Conservation (phyloP, 2,113 vertebrate species). For the Trichechus manatus region DNA sequence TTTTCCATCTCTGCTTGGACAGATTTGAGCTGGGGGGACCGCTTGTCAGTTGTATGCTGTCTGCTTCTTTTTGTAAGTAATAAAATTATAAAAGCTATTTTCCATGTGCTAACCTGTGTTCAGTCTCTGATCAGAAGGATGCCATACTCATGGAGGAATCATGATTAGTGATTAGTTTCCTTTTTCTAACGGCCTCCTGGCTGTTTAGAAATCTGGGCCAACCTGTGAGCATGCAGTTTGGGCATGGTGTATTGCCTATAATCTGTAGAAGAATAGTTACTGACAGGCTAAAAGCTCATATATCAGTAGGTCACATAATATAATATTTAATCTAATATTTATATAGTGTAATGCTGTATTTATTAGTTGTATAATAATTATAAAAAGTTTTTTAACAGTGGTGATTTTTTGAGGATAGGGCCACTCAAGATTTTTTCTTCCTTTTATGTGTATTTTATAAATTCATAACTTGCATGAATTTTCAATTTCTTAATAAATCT, state of each 20-base stretch:
- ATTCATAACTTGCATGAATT: neutral
- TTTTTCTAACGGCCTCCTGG: neutral
- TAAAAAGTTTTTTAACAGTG: neutral
- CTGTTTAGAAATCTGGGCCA: neutral
- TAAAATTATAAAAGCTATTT: neutral
- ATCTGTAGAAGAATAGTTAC: neutral
- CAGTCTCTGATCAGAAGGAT: neutral
- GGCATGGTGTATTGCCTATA: neutral
- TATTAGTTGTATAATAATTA: neutral
- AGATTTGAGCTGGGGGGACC: neutral
- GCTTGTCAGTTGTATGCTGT: neutral
- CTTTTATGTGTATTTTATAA: constrained; percentile 49
- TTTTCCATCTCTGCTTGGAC: neutral
- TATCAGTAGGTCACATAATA: neutral
- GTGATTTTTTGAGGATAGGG: neutral
- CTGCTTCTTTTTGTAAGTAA: neutral
- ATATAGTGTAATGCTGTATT: neutral
- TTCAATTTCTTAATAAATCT: neutral
- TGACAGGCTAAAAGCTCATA: neutral
- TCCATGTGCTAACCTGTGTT: neutral
- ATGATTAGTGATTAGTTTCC: neutral
- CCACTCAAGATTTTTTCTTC: neutral
- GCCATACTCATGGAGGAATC: neutral
- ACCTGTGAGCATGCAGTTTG: neutral
- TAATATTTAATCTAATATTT: neutral